Evolutionary conservation across 2,797 vertebrate genomes (phyloP).

Genomic region (Hypotaenidia philippensis): DNA sequence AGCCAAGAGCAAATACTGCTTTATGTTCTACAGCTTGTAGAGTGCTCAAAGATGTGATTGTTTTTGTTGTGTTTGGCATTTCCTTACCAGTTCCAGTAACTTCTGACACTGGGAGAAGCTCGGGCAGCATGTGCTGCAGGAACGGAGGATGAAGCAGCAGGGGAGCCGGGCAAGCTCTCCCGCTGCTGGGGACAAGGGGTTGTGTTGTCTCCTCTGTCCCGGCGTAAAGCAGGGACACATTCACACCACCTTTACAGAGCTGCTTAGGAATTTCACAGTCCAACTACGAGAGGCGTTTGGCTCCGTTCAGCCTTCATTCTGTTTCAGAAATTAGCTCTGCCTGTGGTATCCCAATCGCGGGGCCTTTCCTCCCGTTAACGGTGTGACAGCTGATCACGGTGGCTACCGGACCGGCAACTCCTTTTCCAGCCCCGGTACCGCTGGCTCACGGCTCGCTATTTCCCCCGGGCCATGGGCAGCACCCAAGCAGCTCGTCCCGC

Average conservation of each 20-base stretch:
- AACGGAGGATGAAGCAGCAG: background rate
- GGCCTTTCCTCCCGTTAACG: background rate
- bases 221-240: background rate
- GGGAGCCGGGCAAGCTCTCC: background rate
- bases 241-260: background rate
- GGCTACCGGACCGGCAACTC: background rate
- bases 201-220: fast-evolving
- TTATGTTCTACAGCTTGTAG: background rate
- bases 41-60: background rate
- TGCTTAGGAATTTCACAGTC: background rate
- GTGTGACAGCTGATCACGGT: background rate
- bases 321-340: background rate
- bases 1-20: background rate
- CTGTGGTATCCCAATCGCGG: fast-evolving
- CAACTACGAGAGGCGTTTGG: background rate
- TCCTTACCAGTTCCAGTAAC: background rate
- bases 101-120: background rate
- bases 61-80: slow-evolving; percentile 9
- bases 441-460: background rate
- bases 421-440: background rate
- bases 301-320: background rate
- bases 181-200: background rate
- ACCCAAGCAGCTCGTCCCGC: fast-evolving
- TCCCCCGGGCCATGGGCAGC: fast-evolving
- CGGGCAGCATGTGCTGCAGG: background rate